Conservation (phyloP, 2,113 vertebrate genomes). For the Gadus chalcogrammus region DNA sequence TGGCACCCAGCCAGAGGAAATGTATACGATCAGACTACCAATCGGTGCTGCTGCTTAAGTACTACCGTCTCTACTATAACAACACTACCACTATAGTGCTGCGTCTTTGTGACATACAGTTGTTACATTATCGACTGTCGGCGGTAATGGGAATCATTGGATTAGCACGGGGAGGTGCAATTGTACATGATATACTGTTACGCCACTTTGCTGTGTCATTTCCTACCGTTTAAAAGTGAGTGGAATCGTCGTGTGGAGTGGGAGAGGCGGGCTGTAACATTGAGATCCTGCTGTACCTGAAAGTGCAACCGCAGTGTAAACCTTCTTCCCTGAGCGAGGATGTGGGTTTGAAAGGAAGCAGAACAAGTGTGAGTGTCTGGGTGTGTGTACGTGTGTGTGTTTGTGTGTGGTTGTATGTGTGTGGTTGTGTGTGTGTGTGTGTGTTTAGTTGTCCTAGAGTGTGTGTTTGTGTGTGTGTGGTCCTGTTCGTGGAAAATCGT, state of each 20-base stretch:
- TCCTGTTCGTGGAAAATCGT: conserved; percentile 64
- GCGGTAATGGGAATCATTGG: neutral
- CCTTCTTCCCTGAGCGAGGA: conserved; percentile 58
- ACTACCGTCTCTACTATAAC: neutral
- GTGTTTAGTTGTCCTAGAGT: conserved; percentile 14
- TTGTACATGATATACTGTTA: neutral
- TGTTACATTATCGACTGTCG: neutral
- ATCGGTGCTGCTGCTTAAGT: neutral
- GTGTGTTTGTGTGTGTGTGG: conserved; percentile 58
- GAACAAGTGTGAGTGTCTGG: conserved; percentile 18
- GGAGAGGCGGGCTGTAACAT: conserved; percentile 31
- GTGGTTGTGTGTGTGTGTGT: conserved; percentile 22
- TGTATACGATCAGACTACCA: neutral
- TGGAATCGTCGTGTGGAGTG: conserved; percentile 32
- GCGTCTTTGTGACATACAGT: too few species aligned
- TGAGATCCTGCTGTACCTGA: conserved; percentile 65
- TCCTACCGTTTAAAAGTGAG: conserved; percentile 31
- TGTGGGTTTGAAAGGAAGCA: conserved; percentile 63
- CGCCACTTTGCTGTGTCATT: conserved; percentile 31
- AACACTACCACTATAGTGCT: neutral
- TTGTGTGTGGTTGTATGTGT: neutral
- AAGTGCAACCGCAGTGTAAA: conserved; percentile 68
- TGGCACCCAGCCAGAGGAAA: conserved; percentile 26
- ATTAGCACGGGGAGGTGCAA: neutral
- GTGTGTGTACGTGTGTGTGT: neutral